Evolutionary conservation across 37 sponge, comb jelly and placozoan genomes (phyloP), one percentile per base, ranked within the genome.

Genomic region (Ianthella basta): DNA sequence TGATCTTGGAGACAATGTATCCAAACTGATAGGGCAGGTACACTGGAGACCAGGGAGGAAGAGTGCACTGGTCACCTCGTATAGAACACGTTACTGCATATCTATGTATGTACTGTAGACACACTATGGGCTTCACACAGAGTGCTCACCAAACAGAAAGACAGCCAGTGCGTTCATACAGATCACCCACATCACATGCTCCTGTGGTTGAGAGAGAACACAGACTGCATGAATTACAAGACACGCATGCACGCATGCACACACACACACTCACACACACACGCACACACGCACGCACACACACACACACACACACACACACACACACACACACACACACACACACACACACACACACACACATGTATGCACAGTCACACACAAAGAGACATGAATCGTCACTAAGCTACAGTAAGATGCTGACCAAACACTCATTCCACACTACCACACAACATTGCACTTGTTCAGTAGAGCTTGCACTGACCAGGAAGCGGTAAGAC

Each of bases 111-210:
- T 32, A 36, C 37, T 1, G 37, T 21, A 19, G 10, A 23, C 40
- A 4, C 15, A 4, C 0, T 57, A 63, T 2, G 15, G 60, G 33
- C 8, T 6, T 20, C 15, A 55, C 74, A 18, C 21, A 13, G 21
- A 34, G 20, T 0, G 61, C 95, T 91, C 36, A 96, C 96, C 95
- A 79, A 96, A 91, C 0, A 83, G 37, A 44, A 96, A 56, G 23
- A 96, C 86, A 50, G 93, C 73, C 4, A 80, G 60, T 34, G 92
- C 79, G 37, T 86, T 88, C 44, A 96, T 80, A 56, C 84, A 85
- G 13, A 96, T 88, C 63, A 96, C 78, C 96, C 96, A 96, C 65
- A 96, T 4, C 18, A 93, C 96, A 82, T 96, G 96, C 60, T 96
- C 96, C 94, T 93, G 75, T 27, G 39, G 25, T 54, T 8, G 84